Evolutionary conservation across 2,888 invertebrate species (phyloP).

Genomic region (Spodoptera exigua): DNA sequence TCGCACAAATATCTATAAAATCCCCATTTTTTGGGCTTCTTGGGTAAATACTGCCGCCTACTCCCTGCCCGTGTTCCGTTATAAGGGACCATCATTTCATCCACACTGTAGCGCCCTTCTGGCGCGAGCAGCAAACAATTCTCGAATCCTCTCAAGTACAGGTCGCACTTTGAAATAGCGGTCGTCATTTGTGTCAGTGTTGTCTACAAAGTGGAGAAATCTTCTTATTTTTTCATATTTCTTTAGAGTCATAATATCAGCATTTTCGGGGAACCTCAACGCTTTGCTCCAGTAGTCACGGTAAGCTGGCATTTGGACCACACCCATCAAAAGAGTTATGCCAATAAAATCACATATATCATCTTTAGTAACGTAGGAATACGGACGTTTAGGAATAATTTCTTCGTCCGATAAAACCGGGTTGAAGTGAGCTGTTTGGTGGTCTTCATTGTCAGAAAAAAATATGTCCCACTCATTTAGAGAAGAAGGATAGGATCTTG

Average conservation of each 20-base stretch:
- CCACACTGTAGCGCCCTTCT: constrained; percentile 12
- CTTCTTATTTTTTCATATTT: constrained; percentile 12
- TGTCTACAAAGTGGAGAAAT: constrained; percentile 12
- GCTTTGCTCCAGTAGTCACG: not conserved
- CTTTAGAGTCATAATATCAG: constrained; percentile 11
- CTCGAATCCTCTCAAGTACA: not conserved
- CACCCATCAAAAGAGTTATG: constrained; percentile 11
- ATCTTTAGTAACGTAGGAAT: constrained; percentile 10
- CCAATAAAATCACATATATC: constrained; percentile 6
- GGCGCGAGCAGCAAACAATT: constrained; percentile 1
- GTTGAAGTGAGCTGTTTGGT: too few relatives aligned
- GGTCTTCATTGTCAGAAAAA: too few relatives aligned
- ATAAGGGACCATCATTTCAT: too few relatives aligned
- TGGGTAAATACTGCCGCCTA: constrained; percentile 7
- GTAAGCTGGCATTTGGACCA: constrained; percentile 10
- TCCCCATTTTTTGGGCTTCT: constrained; percentile 16
- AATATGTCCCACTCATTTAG: constrained; percentile 4
- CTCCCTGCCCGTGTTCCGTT: constrained; percentile 12
- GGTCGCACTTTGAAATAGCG: constrained; percentile 13
- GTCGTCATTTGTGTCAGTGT: constrained; percentile 10
- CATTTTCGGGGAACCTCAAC: constrained; percentile 1
- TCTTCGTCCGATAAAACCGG: constrained; percentile 10
- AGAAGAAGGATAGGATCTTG: constrained; percentile 11
- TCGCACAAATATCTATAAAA: constrained; percentile 15
- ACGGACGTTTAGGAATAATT: constrained; percentile 14